These are phyloP conservation scores for Baryphthengus martii DNA, from an alignment of 2,113 vertebrate genomes.

Conservation along the genomic window DNA sequence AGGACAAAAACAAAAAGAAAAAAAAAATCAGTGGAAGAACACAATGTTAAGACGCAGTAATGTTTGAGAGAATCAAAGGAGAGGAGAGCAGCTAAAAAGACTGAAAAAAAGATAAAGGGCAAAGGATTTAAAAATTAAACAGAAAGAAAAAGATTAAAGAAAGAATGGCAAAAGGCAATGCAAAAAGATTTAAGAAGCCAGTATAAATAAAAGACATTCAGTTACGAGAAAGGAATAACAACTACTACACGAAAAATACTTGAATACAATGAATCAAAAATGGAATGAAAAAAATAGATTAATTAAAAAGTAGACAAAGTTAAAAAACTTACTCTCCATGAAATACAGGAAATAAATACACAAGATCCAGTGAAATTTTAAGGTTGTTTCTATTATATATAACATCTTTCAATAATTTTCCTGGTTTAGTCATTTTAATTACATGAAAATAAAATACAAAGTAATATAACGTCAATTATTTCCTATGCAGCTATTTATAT, in stretches of 20 bases:
- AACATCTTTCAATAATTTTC: background rate
- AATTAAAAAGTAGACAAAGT: constrained; percentile 19
- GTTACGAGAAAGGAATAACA: constrained; percentile 62
- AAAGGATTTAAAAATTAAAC: constrained; percentile 78
- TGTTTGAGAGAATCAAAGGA: constrained; percentile 72
- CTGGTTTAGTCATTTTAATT: background rate
- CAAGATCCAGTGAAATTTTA: background rate
- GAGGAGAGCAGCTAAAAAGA: constrained; percentile 66
- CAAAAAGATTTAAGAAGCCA: constrained; percentile 70
- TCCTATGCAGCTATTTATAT: background rate
- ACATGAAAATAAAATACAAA: background rate
- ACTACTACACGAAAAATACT: constrained; percentile 43
- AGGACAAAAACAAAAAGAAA: constrained; percentile 50
- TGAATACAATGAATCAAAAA: constrained; percentile 7
- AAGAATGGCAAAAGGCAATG: constrained; percentile 71
- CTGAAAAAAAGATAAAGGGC: constrained; percentile 74
- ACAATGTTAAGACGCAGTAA: constrained; percentile 68
- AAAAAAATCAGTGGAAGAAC: constrained; percentile 64
- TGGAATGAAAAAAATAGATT: background rate
- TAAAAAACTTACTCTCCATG: background rate
- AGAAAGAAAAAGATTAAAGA: constrained; percentile 74
- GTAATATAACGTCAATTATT: background rate
- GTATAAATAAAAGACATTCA: constrained; percentile 60
- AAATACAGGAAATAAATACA: background rate
- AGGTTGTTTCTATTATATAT: background rate